Percentiles rank a stretch among this genome's conserved stretches.
phyloP scores from a whole-genome alignment of 2,888 invertebrate genomes.

The Phlogophora meticulosa region DNA sequence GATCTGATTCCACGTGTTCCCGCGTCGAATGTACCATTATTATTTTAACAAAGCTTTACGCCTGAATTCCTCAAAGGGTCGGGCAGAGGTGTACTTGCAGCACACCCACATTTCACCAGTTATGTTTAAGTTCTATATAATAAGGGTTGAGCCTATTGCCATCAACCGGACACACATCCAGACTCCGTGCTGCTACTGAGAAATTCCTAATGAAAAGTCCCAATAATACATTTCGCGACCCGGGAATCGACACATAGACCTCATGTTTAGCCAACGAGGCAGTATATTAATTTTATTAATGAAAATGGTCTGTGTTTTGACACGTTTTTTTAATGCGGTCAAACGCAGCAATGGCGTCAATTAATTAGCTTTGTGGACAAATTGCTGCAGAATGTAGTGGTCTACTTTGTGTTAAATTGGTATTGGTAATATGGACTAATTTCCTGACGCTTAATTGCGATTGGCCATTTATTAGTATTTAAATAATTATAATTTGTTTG shows the following conservation, averaged over 20 bases:
- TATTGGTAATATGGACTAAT: constrained; percentile 16
- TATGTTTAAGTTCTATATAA: no score
- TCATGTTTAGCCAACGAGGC: no score
- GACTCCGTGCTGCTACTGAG: no score
- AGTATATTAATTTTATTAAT: neutral
- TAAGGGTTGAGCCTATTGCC: no score
- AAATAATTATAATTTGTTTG: neutral
- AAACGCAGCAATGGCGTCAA: constrained; percentile 11
- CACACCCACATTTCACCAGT: no score
- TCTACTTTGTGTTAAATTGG: constrained; percentile 41
- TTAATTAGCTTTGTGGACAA: constrained; percentile 45
- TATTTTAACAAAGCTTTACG: no score
- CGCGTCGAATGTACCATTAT: neutral
- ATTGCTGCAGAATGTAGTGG: constrained; percentile 32
- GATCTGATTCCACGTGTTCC: neutral
- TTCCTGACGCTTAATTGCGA: neutral
- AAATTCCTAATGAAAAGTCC: no score
- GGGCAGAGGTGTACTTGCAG: no score
- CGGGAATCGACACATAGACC: no score
- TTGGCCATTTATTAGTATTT: neutral
- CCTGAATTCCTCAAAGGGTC: no score
- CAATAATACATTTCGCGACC: no score
- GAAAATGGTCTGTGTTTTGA: constrained; percentile 13
- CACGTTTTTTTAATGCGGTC: constrained; percentile 14
- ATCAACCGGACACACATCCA: no score